Conservation (phyloP, 23 tunicate genomes). For the Trididemnum clinides region DNA sequence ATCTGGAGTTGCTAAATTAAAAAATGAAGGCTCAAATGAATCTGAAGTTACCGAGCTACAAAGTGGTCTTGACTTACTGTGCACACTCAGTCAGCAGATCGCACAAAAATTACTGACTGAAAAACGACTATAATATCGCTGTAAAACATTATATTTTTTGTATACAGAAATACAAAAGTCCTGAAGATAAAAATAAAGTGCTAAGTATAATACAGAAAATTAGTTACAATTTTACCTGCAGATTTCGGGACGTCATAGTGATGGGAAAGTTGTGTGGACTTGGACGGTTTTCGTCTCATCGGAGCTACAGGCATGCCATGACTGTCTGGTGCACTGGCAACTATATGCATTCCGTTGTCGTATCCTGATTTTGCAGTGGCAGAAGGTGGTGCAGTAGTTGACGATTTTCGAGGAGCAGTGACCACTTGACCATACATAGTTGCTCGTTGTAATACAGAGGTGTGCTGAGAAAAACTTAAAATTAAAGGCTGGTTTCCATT, state of each 20-base stretch:
- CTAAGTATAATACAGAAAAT: no score
- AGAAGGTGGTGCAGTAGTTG: constrained; percentile 12
- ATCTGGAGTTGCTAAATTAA: no score
- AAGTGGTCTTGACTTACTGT: no score
- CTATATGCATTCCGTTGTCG: not conserved
- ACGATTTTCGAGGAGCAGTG: constrained; percentile 1
- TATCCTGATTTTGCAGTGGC: not conserved
- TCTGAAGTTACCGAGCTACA: no score
- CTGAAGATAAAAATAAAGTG: no score
- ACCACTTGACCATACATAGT: constrained; percentile 67
- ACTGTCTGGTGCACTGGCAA: not conserved
- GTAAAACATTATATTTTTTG: no score
- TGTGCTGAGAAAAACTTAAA: not conserved
- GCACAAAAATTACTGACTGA: no score
- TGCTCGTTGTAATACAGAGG: constrained; percentile 73
- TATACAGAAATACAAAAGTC: no score
- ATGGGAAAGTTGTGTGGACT: not conserved
- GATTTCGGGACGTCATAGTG: constrained; percentile 50
- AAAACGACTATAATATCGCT: no score
- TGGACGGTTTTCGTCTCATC: not conserved
- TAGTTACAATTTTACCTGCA: not conserved
- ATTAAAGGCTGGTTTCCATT: no score
- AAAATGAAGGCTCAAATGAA: no score
- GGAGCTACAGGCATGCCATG: constrained; percentile 54
- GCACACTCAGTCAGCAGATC: no score